These are phyloP conservation scores for Galerucella pusilla DNA, from an alignment of 2,888 invertebrate species.

Conservation along the genomic window DNA sequence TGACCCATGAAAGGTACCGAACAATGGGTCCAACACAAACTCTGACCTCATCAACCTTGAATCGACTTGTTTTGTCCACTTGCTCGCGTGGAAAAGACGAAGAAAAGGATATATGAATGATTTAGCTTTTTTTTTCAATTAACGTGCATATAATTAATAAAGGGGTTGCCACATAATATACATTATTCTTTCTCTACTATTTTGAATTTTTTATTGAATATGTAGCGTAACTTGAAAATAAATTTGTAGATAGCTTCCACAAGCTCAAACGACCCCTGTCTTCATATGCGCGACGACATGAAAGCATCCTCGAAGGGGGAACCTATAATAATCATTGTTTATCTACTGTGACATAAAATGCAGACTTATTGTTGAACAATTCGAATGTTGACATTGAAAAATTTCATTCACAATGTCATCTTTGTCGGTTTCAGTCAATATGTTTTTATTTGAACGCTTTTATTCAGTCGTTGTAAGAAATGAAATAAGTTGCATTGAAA, in stretches of 20 bases:
- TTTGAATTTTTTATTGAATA: too few species aligned
- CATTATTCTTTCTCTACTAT: too few species aligned
- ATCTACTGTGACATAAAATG: too few species aligned
- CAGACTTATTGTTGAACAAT: too few species aligned
- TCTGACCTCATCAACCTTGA: conserved; percentile 31
- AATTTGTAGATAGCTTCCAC: too few species aligned
- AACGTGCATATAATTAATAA: neutral
- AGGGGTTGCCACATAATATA: neutral
- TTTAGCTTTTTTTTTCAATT: conserved; percentile 12
- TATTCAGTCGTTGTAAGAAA: neutral
- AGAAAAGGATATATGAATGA: conserved; percentile 8
- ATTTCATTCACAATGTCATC: neutral
- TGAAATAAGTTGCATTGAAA: neutral
- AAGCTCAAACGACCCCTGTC: too few species aligned
- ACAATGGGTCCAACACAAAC: conserved; percentile 42
- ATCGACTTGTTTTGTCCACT: conserved; percentile 18
- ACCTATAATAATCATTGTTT: too few species aligned
- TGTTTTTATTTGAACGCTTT: neutral
- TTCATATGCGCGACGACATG: too few species aligned
- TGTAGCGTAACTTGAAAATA: too few species aligned
- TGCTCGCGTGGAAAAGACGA: conserved; percentile 6
- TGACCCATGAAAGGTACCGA: conserved; percentile 47
- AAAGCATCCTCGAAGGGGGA: too few species aligned
- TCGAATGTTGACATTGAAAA: too few species aligned
- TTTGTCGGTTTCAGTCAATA: neutral